These are phyloP conservation scores for Heterodera filipjevi DNA, from an alignment of 2,888 invertebrate genomes.

Conservation along the genomic window DNA sequence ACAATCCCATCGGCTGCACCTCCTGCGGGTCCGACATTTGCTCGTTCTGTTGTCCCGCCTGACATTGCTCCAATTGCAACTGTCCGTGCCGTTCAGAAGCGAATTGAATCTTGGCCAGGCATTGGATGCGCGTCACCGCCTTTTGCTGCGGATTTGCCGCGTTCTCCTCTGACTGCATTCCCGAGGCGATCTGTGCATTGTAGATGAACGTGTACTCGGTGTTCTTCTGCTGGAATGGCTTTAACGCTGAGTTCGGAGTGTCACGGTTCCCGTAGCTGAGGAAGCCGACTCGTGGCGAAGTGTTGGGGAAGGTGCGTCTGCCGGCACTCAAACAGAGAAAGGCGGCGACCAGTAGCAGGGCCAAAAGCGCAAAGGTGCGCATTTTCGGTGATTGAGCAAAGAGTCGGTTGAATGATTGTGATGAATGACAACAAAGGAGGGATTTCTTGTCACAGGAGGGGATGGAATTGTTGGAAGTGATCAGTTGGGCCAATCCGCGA, in stretches of 20 bases:
- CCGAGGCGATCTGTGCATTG: conserved; percentile 39
- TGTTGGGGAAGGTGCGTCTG: not conserved
- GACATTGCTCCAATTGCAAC: conserved; percentile 34
- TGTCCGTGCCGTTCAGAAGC: conserved; percentile 30
- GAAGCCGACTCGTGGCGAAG: conserved; percentile 4
- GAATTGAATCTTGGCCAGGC: conserved; percentile 38
- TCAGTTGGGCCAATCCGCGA: not conserved
- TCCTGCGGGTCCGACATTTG: conserved; percentile 27
- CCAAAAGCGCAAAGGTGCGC: conserved; percentile 1
- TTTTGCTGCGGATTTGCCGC: conserved; percentile 34
- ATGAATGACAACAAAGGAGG: not conserved
- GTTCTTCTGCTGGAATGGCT: conserved; percentile 37
- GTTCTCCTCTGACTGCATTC: conserved; percentile 24
- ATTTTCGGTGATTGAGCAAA: not conserved
- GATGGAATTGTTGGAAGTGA: not conserved
- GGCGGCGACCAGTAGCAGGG: conserved; percentile 1
- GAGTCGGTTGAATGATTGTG: not conserved
- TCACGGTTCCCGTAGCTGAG: not conserved
- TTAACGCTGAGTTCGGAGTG: not conserved
- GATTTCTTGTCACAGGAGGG: not conserved
- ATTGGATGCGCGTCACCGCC: conserved; percentile 42
- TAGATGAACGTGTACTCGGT: conserved; percentile 33
- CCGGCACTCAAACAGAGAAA: conserved; percentile 3
- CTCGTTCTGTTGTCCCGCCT: conserved; percentile 40
- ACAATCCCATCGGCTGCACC: conserved; percentile 32